Conservation (phyloP, 2,797 vertebrate genomes). For the Octomys mimax region DNA sequence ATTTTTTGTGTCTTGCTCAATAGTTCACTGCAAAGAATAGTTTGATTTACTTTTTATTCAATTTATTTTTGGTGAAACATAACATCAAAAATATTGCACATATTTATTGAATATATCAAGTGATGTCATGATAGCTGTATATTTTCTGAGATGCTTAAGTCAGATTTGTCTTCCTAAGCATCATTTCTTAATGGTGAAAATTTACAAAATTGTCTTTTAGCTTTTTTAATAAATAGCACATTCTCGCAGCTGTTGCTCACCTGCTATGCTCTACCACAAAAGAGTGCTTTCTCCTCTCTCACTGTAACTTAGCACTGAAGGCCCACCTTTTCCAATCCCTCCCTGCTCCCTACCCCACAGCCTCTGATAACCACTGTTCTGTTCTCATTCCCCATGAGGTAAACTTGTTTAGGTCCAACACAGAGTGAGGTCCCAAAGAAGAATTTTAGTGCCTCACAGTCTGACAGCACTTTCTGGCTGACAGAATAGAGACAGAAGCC, state of each 20-base stretch:
- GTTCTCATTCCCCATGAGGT: neutral
- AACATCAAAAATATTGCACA: neutral
- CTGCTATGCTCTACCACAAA: accelerated
- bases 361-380: neutral
- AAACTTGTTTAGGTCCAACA: neutral
- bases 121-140: neutral
- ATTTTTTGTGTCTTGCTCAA: neutral
- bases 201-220: neutral
- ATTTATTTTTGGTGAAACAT: neutral
- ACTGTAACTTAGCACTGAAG: neutral
- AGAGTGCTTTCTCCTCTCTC: neutral
- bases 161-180: neutral
- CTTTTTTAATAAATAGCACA: neutral
- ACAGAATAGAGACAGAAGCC: neutral
- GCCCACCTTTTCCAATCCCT: accelerated
- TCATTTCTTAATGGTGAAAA: neutral
- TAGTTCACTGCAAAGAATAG: neutral
- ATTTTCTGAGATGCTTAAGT: neutral
- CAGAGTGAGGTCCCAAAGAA: neutral
- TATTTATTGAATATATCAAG: neutral
- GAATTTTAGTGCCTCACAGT: neutral
- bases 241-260: neutral
- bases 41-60: neutral
- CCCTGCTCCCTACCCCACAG: accelerated
- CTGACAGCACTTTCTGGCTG: neutral